Evolutionary conservation across 2,797 vertebrate genomes (phyloP).

Genomic region (Bovichtus variegatus): DNA sequence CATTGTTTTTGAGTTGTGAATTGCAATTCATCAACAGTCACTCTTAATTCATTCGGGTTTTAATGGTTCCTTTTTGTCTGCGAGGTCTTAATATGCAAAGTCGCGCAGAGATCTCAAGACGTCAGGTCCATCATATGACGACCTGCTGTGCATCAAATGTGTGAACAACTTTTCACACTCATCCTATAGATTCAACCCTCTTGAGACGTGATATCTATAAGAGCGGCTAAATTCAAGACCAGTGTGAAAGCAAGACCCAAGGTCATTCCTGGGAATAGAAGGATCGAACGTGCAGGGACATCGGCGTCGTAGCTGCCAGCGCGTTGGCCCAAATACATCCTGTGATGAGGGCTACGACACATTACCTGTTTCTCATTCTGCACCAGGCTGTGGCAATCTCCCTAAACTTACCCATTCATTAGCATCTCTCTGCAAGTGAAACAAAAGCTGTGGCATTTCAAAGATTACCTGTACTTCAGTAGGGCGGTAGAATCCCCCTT

Average conservation of each 20-base stretch:
- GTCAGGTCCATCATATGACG: constrained; percentile 42
- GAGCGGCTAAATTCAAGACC: constrained; percentile 57
- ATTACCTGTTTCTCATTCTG: constrained; percentile 51
- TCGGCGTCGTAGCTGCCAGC: constrained; percentile 43
- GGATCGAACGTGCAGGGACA: constrained; percentile 63
- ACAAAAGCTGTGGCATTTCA: constrained; percentile 64
- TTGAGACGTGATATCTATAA: constrained; percentile 58
- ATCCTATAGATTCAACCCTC: constrained; percentile 52
- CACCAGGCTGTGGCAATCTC: constrained; percentile 17
- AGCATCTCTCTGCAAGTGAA: constrained; percentile 49
- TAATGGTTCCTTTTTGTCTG: constrained; percentile 10
- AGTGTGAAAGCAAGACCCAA: constrained; percentile 66
- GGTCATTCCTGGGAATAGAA: constrained; percentile 48
- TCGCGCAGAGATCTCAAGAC: background rate
- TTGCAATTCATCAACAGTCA: constrained; percentile 36
- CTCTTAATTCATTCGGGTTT: constrained; percentile 21
- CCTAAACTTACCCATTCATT: constrained; percentile 37
- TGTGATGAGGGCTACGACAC: constrained; percentile 62
- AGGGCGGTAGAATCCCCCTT: constrained; percentile 8
- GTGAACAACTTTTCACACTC: constrained; percentile 73
- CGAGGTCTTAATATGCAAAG: constrained; percentile 17
- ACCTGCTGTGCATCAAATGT: constrained; percentile 57
- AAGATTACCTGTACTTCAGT: constrained; percentile 63
- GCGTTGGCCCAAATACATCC: constrained; percentile 62
- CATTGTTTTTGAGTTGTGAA: constrained; percentile 20